A percentile compares a stretch with the other conserved stretches of the same genome.
Conservation (phyloP, 2,797 vertebrate genomes). For the Gila robusta region DNA sequence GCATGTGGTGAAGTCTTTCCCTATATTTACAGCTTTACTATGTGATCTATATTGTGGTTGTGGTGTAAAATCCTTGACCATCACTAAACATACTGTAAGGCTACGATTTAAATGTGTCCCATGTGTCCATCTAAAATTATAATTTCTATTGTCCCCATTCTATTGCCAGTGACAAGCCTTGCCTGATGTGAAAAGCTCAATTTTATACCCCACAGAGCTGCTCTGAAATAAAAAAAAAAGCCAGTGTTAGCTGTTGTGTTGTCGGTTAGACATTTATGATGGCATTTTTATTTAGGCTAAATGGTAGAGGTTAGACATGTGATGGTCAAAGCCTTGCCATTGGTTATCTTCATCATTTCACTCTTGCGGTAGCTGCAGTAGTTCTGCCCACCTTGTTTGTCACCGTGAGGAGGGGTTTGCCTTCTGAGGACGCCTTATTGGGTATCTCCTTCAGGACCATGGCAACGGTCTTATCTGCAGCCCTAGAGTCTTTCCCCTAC, state of each 20-base stretch:
- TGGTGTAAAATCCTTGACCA: not conserved
- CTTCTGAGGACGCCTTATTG: slow-evolving; percentile 99
- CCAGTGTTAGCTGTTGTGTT: slow-evolving; percentile 46
- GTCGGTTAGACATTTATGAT: slow-evolving; percentile 54
- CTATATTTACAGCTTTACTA: not conserved
- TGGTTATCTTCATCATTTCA: slow-evolving; percentile 63
- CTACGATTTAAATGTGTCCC: slow-evolving; percentile 15
- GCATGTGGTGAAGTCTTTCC: not conserved
- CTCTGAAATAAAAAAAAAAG: slow-evolving; percentile 68
- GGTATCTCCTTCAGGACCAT: slow-evolving; percentile 99
- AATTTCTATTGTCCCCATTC: slow-evolving; percentile 22
- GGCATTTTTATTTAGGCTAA: slow-evolving; percentile 62
- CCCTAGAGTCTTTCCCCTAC: slow-evolving; percentile 99
- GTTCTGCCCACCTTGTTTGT: slow-evolving; percentile 99
- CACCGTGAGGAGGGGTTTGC: slow-evolving; percentile 99
- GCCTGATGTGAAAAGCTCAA: slow-evolving; percentile 21
- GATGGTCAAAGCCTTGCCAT: slow-evolving; percentile 71
- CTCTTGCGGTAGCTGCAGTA: slow-evolving; percentile 74
- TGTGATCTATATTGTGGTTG: not conserved
- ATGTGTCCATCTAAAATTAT: slow-evolving; percentile 16
- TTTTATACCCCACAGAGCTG: slow-evolving; percentile 80
- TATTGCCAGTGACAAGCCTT: slow-evolving; percentile 29
- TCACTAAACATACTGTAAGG: not conserved
- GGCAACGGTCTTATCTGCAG: slow-evolving; percentile 99
- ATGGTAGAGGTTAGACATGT: slow-evolving; percentile 70